Evolutionary conservation across 1,140 invertebrate genomes (phyloP).

Genomic region (Fopius arisanus): DNA sequence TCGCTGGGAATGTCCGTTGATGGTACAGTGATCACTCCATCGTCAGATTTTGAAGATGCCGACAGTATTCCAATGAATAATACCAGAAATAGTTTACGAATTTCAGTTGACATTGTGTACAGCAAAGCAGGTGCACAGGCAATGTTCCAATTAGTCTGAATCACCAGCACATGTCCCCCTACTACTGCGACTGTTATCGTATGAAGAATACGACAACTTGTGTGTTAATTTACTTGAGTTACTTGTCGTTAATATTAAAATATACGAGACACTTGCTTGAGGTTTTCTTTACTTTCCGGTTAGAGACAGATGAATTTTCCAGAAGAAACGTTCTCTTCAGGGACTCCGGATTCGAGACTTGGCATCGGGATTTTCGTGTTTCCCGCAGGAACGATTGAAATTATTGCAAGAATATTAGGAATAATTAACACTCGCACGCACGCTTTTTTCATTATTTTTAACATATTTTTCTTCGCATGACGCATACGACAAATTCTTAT

Average conservation of each 20-base stretch:
- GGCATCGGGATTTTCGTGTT: too few relatives aligned
- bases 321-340: too few relatives aligned
- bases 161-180: not conserved
- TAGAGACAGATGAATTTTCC: too few relatives aligned
- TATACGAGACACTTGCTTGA: too few relatives aligned
- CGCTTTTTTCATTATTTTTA: too few relatives aligned
- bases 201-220: not conserved
- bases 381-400: too few relatives aligned
- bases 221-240: not conserved
- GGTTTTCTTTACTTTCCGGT: too few relatives aligned
- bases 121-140: not conserved
- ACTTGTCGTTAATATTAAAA: not conserved
- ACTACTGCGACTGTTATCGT: not conserved
- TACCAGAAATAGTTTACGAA: not conserved
- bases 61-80: not conserved
- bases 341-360: too few relatives aligned
- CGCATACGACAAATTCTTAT: too few relatives aligned
- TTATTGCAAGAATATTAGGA: too few relatives aligned
- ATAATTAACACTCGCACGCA: too few relatives aligned
- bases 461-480: too few relatives aligned
- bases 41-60: not conserved
- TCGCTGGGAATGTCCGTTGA: conserved; percentile 1
- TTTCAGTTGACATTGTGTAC: conserved; percentile 15
- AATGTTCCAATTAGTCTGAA: not conserved
- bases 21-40: not conserved